Evolutionary conservation across 2,888 invertebrate species (phyloP).

Genomic region (Dinocampus coccinellae): DNA sequence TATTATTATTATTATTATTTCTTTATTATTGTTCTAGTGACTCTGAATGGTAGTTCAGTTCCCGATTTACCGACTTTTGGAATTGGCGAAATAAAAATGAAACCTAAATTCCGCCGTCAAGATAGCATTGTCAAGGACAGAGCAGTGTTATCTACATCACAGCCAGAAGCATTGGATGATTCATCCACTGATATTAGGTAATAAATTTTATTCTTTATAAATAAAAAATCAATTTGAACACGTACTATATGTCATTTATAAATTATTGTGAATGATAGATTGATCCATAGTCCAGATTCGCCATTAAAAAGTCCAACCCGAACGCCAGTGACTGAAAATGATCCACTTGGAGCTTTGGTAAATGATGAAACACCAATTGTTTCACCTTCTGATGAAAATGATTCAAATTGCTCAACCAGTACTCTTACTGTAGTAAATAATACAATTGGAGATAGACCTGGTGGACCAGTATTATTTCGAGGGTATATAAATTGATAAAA

Average conservation of each 20-base stretch:
- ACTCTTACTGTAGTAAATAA: conserved; percentile 66
- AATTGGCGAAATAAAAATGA: conserved; percentile 57
- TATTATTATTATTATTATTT: conserved; percentile 1
- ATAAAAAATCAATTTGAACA: not conserved
- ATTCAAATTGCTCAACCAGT: conserved; percentile 68
- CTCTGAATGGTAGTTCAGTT: conserved; percentile 65
- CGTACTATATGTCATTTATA: not conserved
- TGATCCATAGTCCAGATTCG: conserved; percentile 60
- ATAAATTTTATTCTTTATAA: conserved; percentile 13
- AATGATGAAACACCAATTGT: conserved; percentile 68
- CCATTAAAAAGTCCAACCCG: conserved; percentile 70
- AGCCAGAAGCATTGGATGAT: conserved; percentile 59
- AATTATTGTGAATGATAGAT: conserved; percentile 42
- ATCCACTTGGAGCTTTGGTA: conserved; percentile 87
- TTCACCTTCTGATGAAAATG: conserved; percentile 67
- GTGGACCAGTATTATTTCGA: conserved; percentile 66
- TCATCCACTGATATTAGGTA: conserved; percentile 61
- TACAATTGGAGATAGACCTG: conserved; percentile 61
- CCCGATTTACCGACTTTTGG: conserved; percentile 65
- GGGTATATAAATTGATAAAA: conserved; percentile 51
- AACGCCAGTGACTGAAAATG: conserved; percentile 91
- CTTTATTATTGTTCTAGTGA: conserved; percentile 43
- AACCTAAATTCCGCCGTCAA: conserved; percentile 62
- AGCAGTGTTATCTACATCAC: conserved; percentile 53
- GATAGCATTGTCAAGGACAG: conserved; percentile 67